Conservation (phyloP, 2,797 vertebrate genomes). For the Sebastes vulpes region DNA sequence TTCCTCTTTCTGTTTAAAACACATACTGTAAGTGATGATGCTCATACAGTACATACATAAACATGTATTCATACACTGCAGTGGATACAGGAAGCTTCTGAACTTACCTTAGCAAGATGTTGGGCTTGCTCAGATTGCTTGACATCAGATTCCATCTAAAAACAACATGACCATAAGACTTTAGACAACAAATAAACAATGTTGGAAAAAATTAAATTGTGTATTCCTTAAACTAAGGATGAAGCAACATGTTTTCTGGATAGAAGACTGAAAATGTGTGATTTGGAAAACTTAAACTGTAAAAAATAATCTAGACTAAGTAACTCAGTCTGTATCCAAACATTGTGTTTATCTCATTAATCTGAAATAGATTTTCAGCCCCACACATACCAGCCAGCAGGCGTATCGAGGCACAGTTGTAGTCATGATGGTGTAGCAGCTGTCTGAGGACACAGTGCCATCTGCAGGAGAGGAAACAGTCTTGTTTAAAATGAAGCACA, state of each 20-base stretch:
- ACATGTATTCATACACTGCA: not conserved
- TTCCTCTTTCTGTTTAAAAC: conserved; percentile 82
- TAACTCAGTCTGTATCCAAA: not conserved
- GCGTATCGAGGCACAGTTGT: conserved; percentile 90
- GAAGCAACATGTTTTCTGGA: not conserved
- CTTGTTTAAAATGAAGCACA: not conserved
- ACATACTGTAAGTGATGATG: not conserved
- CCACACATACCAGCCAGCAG: conserved; percentile 93
- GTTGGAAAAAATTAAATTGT: not conserved
- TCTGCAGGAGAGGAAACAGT: conserved; percentile 86
- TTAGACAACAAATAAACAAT: not conserved
- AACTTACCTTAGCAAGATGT: conserved; percentile 83
- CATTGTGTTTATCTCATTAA: not conserved
- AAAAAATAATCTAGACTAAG: not conserved
- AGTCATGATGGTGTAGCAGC: conserved; percentile 90
- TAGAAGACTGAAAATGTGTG: not conserved
- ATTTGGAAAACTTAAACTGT: not conserved
- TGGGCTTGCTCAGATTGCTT: conserved; percentile 92
- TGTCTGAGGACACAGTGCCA: conserved; percentile 92
- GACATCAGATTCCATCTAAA: conserved; percentile 93
- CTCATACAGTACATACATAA: not conserved
- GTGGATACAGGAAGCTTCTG: not conserved
- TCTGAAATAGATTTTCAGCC: not conserved
- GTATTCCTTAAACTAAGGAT: not conserved
- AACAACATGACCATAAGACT: not conserved